These are phyloP conservation scores for Drosophila repletoides DNA, from an alignment of 1,140 invertebrate genomes.

Conservation along the genomic window DNA sequence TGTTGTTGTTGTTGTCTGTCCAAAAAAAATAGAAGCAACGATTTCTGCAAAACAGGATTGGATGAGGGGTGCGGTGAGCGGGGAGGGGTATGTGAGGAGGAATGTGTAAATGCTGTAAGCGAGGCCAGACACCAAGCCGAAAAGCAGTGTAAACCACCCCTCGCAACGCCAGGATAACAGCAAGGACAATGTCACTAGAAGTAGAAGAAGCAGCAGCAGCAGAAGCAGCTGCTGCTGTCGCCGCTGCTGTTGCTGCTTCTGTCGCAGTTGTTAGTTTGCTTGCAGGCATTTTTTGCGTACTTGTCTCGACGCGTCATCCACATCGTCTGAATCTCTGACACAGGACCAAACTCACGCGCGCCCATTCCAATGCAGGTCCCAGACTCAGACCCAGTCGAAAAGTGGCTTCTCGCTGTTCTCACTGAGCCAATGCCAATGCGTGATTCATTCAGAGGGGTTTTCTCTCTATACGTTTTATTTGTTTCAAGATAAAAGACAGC, in stretches of 20 bases:
- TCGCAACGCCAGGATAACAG: slow-evolving; percentile 45
- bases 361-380: slow-evolving; percentile 42
- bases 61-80: neutral
- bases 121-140: slow-evolving; percentile 54
- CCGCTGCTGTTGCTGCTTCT: slow-evolving; percentile 37
- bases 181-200: slow-evolving; percentile 69
- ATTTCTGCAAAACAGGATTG: slow-evolving; percentile 43
- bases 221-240: neutral
- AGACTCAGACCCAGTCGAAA: slow-evolving; percentile 4
- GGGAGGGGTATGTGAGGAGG: slow-evolving; percentile 9
- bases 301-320: slow-evolving; percentile 68
- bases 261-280: slow-evolving; percentile 56
- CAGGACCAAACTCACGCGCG: slow-evolving; percentile 51
- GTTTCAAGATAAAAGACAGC: slow-evolving; percentile 1
- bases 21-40: slow-evolving; percentile 63
- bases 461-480: slow-evolving; percentile 4
- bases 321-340: slow-evolving; percentile 47
- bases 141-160: slow-evolving; percentile 64
- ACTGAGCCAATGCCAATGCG: too few relatives aligned
- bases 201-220: slow-evolving; percentile 40
- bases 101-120: slow-evolving; percentile 63
- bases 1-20: slow-evolving; percentile 45
- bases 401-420: too few relatives aligned
- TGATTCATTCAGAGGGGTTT: slow-evolving; percentile 18
- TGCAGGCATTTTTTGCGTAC: slow-evolving; percentile 71